Conservation (phyloP, 1,140 invertebrate species). For the Phocides pigmalion region DNA sequence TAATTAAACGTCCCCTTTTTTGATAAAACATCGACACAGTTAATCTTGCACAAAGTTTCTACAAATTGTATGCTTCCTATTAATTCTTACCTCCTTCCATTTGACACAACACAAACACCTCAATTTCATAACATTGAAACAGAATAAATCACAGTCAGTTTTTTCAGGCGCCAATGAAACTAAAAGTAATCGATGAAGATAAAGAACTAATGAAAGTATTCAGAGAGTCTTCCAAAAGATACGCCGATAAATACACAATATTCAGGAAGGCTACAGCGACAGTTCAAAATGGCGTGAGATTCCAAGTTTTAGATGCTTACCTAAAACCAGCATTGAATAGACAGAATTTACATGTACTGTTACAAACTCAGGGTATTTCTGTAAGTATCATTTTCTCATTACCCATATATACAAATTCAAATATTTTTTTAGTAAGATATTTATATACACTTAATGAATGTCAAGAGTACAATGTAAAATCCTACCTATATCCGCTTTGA, state of each 20-base stretch:
- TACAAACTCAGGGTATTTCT: slow-evolving; percentile 86
- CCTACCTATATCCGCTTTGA: too few species aligned
- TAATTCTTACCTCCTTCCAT: neutral
- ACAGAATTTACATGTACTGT: slow-evolving; percentile 88
- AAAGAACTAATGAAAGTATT: slow-evolving; percentile 80
- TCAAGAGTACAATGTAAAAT: too few species aligned
- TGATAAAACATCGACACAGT: too few species aligned
- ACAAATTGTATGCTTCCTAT: too few species aligned
- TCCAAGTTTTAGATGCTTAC: slow-evolving; percentile 88
- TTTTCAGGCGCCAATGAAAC: slow-evolving; percentile 67
- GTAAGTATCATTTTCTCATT: slow-evolving; percentile 60
- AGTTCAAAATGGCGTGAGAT: slow-evolving; percentile 86
- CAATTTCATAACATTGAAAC: too few species aligned
- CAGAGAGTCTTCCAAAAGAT: slow-evolving; percentile 70
- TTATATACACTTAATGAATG: too few species aligned
- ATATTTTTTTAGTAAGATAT: too few species aligned
- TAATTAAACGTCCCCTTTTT: too few species aligned
- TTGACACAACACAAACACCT: neutral
- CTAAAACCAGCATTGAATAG: slow-evolving; percentile 86
- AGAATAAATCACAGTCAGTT: neutral
- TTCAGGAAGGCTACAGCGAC: slow-evolving; percentile 64
- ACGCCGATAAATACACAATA: slow-evolving; percentile 66
- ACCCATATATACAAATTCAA: too few species aligned
- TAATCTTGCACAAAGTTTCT: too few species aligned
- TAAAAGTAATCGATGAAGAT: slow-evolving; percentile 58